Evolutionary conservation across 2,888 invertebrate genomes (phyloP), one percentile per base, ranked within the genome.

Genomic region (Ornithoptera priamus): DNA sequence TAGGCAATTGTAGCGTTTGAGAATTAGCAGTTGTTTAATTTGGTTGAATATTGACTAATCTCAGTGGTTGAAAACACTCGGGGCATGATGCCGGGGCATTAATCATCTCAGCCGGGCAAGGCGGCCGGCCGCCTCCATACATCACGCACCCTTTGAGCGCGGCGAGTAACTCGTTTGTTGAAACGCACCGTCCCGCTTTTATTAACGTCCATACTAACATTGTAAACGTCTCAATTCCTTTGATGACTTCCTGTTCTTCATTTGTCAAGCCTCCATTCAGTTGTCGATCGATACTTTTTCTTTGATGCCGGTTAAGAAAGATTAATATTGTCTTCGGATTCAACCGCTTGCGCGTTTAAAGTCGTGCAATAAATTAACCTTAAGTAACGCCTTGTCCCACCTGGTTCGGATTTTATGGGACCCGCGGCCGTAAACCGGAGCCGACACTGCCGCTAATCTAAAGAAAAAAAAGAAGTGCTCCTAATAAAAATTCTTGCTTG

Each of bases 291-390:
- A 56, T 67, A 30, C 63, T 42, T 70, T 85, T 87, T 58, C 86
- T 85, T 86, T 80, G 80, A 82, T 76, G 78, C 83, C 85, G 80
- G 84, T 90, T 88, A 88, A 81, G 75, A 77, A 83, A 89, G 88
- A 91, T 90, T 89, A 87, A 91, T 90, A 87, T 74, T 84, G 84
- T 88, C 86, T 80, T 87, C 85, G 85, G 87, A 82, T 83, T 78
- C 78, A 77, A 72, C 80, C 77, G 79, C 79, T 81, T 80, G 81
- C 79, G 82, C 82, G 82, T 82, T 80, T 82, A 78, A 78, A 83
- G 86, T 86, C 84, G 83, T 82, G 88, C 90, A 89, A 90, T 92
- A 92, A 90, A 92, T 92, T 90, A 89, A 82, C 85, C 88, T 90
- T 89, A 90, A 90, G 85, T 90, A 90, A 90, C 90, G 89, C 87